A percentile compares a stretch with the other conserved stretches of the same genome.
Evolutionary conservation across 1,140 invertebrate species (phyloP).

Genomic region (Rhagoletis zephyria): DNA sequence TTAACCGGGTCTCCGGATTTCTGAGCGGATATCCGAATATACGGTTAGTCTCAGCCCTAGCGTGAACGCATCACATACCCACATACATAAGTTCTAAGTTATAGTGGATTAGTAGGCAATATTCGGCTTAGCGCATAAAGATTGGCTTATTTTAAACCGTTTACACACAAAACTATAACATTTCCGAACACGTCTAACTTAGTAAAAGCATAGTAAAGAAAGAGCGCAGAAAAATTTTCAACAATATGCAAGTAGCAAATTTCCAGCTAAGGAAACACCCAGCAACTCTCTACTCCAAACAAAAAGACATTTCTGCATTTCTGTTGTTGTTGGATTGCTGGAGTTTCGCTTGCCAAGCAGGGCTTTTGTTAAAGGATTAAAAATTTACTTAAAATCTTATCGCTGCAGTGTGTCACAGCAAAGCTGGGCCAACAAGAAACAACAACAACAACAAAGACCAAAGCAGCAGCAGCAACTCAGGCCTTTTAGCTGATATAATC

Average conservation of each 20-base stretch:
- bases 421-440: neutral
- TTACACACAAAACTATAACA: neutral
- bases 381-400: conserved; percentile 42
- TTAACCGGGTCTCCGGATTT: no score
- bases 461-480: neutral
- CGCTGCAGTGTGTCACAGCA: neutral
- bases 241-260: neutral
- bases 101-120: conserved; percentile 7
- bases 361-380: conserved; percentile 46
- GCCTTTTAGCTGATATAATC: conserved; percentile 22
- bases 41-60: no score
- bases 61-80: no score
- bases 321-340: neutral
- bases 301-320: neutral
- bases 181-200: neutral
- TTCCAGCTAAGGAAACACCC: neutral
- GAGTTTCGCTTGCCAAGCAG: neutral
- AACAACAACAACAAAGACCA: neutral
- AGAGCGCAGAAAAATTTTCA: neutral
- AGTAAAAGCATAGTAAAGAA: neutral
- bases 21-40: no score
- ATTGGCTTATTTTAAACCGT: neutral
- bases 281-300: neutral
- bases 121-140: neutral
- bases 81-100: neutral